Conservation (phyloP, 2,888 invertebrate species). For the Masnerella sp. region DNA sequence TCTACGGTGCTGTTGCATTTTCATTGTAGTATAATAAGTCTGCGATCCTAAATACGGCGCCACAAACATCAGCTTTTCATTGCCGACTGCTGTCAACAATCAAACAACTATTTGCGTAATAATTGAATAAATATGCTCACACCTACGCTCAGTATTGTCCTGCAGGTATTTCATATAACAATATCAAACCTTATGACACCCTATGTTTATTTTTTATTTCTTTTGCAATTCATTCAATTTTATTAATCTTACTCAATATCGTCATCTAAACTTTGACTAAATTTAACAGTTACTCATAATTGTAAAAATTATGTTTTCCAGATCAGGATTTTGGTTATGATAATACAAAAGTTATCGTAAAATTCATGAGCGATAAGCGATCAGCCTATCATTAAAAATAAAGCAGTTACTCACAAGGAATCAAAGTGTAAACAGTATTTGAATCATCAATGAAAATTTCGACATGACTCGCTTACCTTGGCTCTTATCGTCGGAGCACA, state of each 20-base stretch:
- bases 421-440: not conserved
- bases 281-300: too few species aligned
- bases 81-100: not conserved
- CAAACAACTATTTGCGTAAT: slow-evolving; percentile 16
- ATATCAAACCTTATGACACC: too few species aligned
- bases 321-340: too few species aligned
- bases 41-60: slow-evolving; percentile 48
- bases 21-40: slow-evolving; percentile 63
- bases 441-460: not conserved
- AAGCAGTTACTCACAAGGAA: not conserved
- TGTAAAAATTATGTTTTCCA: too few species aligned
- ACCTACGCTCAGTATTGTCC: too few species aligned
- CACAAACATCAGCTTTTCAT: slow-evolving; percentile 19
- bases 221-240: too few species aligned
- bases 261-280: too few species aligned
- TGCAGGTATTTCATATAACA: too few species aligned
- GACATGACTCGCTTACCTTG: slow-evolving; percentile 30
- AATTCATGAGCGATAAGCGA: not conserved
- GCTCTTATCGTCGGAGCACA: slow-evolving; percentile 30
- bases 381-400: not conserved
- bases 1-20: slow-evolving; percentile 62
- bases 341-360: too few species aligned
- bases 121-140: not conserved
- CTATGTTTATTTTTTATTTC: too few species aligned
- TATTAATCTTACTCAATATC: too few species aligned